Conservation (phyloP, 2,797 vertebrate genomes). For the Acipenser transmontanus region DNA sequence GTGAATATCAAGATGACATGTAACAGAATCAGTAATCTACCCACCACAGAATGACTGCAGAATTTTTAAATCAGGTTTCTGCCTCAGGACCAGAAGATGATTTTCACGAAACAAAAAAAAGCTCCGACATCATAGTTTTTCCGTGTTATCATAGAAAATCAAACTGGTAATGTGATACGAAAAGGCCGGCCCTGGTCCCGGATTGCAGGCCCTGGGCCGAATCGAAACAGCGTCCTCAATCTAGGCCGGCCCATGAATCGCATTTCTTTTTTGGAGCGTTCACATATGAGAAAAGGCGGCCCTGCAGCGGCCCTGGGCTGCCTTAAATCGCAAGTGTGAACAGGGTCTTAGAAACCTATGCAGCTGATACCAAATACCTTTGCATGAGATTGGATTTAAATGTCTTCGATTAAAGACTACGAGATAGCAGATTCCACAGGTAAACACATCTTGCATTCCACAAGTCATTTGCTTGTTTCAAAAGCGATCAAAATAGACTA, state of each 20-base stretch:
- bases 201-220: too few species aligned
- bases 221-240: too few species aligned
- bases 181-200: too few species aligned
- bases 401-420: neutral
- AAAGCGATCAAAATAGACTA: neutral
- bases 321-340: too few species aligned
- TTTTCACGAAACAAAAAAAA: neutral
- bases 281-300: too few species aligned
- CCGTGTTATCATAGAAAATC: too few species aligned
- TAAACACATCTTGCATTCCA: neutral
- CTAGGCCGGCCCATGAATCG: too few species aligned
- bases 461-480: neutral
- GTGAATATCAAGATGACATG: constrained; percentile 34
- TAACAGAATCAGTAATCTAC: constrained; percentile 36
- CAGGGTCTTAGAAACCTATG: neutral
- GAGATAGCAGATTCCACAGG: neutral
- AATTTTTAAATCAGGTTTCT: constrained; percentile 24
- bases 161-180: too few species aligned
- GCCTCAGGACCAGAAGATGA: neutral
- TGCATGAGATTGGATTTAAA: constrained; percentile 4
- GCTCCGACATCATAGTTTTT: too few species aligned
- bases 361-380: neutral
- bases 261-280: too few species aligned
- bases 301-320: too few species aligned
- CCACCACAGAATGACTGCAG: constrained; percentile 27